A percentile compares a stretch with the other conserved stretches of the same genome.
Evolutionary conservation across 23 tunicate species (phyloP).

Genomic region (Styela clava): DNA sequence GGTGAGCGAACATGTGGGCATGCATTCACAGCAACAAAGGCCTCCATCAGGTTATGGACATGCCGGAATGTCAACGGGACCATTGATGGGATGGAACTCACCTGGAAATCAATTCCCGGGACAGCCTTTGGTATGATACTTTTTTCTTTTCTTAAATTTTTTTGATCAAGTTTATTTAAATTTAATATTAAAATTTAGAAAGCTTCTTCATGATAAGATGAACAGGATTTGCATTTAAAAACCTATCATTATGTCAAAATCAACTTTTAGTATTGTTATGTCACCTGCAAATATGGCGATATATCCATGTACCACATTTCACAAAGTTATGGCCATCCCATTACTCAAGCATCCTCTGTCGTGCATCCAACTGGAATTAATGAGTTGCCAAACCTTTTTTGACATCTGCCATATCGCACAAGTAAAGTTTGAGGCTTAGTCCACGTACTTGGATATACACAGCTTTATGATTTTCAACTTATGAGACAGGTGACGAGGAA

Average conservation of each 20-base stretch:
- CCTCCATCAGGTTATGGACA: slow-evolving; percentile 11
- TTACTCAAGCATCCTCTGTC: neutral
- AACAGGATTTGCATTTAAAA: too few species aligned
- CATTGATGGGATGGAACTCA: neutral
- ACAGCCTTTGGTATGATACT: too few species aligned
- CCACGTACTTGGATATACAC: neutral
- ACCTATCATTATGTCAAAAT: too few species aligned
- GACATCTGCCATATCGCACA: neutral
- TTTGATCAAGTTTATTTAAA: too few species aligned
- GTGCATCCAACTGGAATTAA: neutral
- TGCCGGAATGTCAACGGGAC: neutral
- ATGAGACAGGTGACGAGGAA: neutral
- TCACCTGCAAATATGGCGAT: too few species aligned
- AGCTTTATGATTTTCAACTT: neutral
- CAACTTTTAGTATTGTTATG: too few species aligned
- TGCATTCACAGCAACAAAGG: slow-evolving; percentile 19
- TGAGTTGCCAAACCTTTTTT: neutral
- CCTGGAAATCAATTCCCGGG: neutral
- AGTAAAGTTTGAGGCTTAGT: neutral
- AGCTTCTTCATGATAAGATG: too few species aligned
- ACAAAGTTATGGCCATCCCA: neutral
- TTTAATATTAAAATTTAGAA: too few species aligned
- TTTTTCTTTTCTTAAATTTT: too few species aligned
- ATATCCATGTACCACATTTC: too few species aligned
- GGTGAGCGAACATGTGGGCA: slow-evolving; percentile 8